Conservation (phyloP, 2,113 vertebrate genomes). For the Charina bottae region DNA sequence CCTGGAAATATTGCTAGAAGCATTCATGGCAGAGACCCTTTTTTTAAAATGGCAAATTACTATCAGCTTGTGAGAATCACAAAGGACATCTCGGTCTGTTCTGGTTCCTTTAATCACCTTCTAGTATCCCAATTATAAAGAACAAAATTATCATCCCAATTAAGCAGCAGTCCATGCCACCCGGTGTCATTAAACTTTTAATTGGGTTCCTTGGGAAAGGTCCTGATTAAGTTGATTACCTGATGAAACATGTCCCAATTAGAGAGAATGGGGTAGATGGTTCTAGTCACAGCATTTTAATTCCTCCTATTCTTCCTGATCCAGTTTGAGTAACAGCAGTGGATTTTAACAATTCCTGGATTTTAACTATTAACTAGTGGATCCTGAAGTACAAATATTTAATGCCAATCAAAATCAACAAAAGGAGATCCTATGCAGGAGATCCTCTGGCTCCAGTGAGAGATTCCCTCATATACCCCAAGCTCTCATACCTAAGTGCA, state of each 20-base stretch:
- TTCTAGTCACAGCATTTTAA: constrained; percentile 58
- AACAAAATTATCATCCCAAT: constrained; percentile 74
- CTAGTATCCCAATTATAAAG: constrained; percentile 73
- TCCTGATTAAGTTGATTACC: constrained; percentile 76
- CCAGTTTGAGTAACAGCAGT: constrained; percentile 40
- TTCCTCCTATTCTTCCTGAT: constrained; percentile 60
- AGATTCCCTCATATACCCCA: constrained; percentile 1
- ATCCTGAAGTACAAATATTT: constrained; percentile 8
- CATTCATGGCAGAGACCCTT: constrained; percentile 59
- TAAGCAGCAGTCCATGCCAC: constrained; percentile 72
- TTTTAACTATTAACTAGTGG: constrained; percentile 51
- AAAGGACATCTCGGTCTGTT: constrained; percentile 59
- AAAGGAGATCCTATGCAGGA: constrained; percentile 6
- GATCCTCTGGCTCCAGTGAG: constrained; percentile 23
- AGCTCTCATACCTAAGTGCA: not conserved
- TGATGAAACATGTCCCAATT: constrained; percentile 59
- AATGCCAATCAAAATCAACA: not conserved
- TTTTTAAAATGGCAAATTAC: constrained; percentile 59
- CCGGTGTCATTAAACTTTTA: constrained; percentile 74
- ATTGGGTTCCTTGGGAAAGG: constrained; percentile 76
- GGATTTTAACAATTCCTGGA: not conserved
- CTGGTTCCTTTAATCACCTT: constrained; percentile 73
- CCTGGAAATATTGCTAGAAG: constrained; percentile 17
- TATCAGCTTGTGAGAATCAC: constrained; percentile 54
- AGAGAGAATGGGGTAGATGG: constrained; percentile 65